phyloP scores from a whole-genome alignment of 2,797 vertebrate species.

The Todus mexicanus region DNA sequence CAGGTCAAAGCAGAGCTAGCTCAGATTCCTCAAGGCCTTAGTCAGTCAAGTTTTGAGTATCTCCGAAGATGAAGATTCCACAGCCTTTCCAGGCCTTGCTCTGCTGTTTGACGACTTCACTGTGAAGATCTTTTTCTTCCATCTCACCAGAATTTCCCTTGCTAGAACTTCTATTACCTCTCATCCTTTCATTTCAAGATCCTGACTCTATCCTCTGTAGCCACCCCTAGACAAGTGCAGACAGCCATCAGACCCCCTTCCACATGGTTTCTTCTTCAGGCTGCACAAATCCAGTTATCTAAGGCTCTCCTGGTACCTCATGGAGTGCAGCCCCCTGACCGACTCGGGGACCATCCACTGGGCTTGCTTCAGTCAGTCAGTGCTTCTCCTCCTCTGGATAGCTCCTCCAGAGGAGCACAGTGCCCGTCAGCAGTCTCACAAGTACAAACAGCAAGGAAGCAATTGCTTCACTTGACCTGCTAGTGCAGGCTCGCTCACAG shows the following conservation, averaged over 20 bases:
- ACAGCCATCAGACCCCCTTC: background rate
- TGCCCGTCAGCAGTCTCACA: background rate
- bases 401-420: background rate
- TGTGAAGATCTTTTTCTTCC: background rate
- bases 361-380: background rate
- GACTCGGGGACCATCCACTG: background rate
- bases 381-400: background rate
- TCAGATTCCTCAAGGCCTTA: background rate
- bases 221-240: background rate
- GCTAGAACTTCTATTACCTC: background rate
- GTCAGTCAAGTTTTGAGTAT: background rate
- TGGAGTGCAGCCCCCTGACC: accelerated
- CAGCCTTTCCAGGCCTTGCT: background rate
- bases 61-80: background rate
- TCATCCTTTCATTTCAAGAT: background rate
- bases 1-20: conserved; percentile 5
- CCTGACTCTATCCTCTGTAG: background rate
- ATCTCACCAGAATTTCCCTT: background rate
- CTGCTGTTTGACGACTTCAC: background rate
- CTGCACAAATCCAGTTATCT: background rate
- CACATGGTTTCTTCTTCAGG: background rate
- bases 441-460: background rate
- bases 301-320: background rate
- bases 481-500: background rate
- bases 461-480: background rate